Base-by-base conservation (phyloP, 1,140 invertebrate genomes). In the Teleogryllus occipitalis region DNA sequence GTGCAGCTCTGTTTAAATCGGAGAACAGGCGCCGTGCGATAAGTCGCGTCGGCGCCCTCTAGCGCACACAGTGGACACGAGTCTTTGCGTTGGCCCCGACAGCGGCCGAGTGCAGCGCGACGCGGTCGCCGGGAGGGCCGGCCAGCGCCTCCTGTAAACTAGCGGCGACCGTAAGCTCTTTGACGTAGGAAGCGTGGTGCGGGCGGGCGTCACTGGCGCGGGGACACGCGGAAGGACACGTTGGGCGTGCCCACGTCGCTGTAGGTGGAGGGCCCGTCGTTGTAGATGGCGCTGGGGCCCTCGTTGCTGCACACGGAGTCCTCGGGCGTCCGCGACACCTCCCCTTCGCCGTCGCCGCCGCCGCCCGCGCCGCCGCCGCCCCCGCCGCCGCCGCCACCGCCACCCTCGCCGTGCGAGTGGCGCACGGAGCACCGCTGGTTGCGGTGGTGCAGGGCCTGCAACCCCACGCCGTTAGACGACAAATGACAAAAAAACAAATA, bases 261-360 rank as follows among this genome's bases (percentile, higher is more conserved):
- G 78, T 85, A 84, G 14, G 85, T 84, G 22, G 87, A 86, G 21
- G 87, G 87, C 72, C 88, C 84, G 81, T 88, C 88, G 74, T 86
- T 85, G 80, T 87, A 89, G 39, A 89, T 86, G 4, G 85, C 85
- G 78, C 86, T 90, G 54, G 93, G 91, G 7, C 92, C 93, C 85
- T 94, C 93, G 73, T 88, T 90, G 81, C 92, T 93, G 84, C 93
- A 94, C 18, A 94, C 91, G 3, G 92, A 93, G 83, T 94, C 93
- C 81, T 88, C 87, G 0, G 88, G 90, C 27, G 89, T 92, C 47
- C 91, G 87, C 0, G 92, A 92, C 1, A 90, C 90, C 85, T 93
- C 92, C 27, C 90, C 90, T 84, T 92, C 91, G 54, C 90, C 91
- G 75, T 88, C 87, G 85, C 90, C 89, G 72, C 76, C 54, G 47